Base-by-base conservation (phyloP, 2,113 vertebrate species). In the Mesembrinibis cayennensis region DNA sequence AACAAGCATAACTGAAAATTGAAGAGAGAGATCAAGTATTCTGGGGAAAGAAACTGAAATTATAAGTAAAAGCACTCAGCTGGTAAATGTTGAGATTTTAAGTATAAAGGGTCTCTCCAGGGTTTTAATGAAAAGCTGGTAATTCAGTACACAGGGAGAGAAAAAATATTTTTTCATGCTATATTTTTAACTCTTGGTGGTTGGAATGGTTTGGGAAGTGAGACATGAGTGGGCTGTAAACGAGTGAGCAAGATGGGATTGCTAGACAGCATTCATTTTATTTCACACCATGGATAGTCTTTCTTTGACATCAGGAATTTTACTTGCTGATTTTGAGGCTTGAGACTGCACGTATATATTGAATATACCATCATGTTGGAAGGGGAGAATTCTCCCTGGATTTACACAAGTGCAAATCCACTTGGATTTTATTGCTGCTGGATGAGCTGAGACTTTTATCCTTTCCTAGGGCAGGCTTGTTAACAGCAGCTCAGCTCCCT, bases 271-370 rank as follows among this genome's bases (percentile, higher is more conserved):
- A 72, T 86, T 93, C 83, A 34, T 95, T 97, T 97, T 94, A 96
- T 91, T 94, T 96, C 90, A 96, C 96, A 96, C 96, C 69, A 56
- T 16, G 74, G 94, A 59, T 91, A 92, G 93, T 95, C 93, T 97
- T 96, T 92, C 96, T 98, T 94, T 96, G 97, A 96, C 97, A 93
- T 67, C 85, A 66, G 66, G 95, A 93, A 96, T 98, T 98, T 97
- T 97, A 97, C 96, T 97, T 98, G 96, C 96, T 98, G 89, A 97
- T 98, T 97, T 91, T 20, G 23, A 84, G 74, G 44, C 91, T 96
- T 71, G 83, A 90, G 78, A 88, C 83, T 82, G 45, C 70, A 52
- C 8, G 12, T 55, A 23, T 61, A 45, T 82, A 61, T 83, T 86
- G 84, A 92, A 72, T 58, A 70, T 83, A 81, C 56, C 74, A 63